These are phyloP conservation scores for Paguma larvata DNA, from an alignment of 2,797 vertebrate species.

Conservation along the genomic window DNA sequence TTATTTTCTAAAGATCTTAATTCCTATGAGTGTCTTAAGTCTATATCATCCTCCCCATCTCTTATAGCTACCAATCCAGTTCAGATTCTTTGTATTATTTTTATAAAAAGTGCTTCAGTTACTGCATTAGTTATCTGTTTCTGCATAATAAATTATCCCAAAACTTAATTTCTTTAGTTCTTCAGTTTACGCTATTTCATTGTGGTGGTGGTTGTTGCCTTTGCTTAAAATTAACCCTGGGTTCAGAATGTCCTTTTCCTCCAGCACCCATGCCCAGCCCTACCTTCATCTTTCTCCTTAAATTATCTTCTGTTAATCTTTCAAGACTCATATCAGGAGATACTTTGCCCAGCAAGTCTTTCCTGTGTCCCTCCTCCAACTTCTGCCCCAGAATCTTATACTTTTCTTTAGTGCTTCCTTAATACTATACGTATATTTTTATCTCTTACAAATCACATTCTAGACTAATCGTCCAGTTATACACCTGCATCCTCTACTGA, in stretches of 20 bases:
- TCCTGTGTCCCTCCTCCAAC: neutral
- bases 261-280: neutral
- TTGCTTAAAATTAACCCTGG: neutral
- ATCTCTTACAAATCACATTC: neutral
- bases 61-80: neutral
- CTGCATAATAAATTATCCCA: neutral
- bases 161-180: slow-evolving; percentile 4
- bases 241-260: neutral
- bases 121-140: neutral
- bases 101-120: neutral
- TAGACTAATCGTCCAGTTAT: slow-evolving; percentile 4
- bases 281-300: neutral
- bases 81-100: neutral
- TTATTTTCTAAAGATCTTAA: neutral
- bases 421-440: neutral
- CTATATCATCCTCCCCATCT: neutral
- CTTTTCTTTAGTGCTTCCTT: neutral
- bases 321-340: neutral
- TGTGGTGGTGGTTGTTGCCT: neutral
- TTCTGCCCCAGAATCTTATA: neutral
- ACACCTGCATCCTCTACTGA: neutral
- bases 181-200: neutral
- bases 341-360: slow-evolving; percentile 1
- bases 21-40: neutral
- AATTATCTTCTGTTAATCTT: neutral